A percentile compares a stretch with the other conserved stretches of the same genome.
Conservation (phyloP, 2,113 vertebrate genomes). For the Ifrita kowaldi region DNA sequence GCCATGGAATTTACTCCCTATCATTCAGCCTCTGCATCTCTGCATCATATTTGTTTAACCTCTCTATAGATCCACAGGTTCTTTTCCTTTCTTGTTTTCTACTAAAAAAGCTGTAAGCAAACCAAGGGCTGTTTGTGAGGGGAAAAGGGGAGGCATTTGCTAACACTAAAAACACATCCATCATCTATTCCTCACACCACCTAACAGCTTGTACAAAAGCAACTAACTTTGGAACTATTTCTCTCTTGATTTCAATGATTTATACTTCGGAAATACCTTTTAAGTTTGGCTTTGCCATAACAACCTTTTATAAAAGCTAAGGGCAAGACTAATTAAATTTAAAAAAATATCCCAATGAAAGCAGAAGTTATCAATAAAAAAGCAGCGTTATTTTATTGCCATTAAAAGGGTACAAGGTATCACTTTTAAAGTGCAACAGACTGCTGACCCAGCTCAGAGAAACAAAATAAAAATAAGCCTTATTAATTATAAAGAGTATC, state of each 20-base stretch:
- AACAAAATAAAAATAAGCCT: background rate
- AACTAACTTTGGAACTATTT: background rate
- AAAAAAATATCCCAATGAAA: background rate
- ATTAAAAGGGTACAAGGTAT: background rate
- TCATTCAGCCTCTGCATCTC: background rate
- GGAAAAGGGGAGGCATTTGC: background rate
- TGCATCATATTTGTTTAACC: background rate
- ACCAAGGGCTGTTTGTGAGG: background rate
- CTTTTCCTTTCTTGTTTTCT: background rate
- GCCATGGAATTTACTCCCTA: background rate
- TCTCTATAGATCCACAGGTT: background rate
- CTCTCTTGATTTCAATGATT: background rate
- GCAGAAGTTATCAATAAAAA: background rate
- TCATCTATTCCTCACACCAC: background rate
- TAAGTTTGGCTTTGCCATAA: background rate
- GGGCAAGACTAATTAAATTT: background rate
- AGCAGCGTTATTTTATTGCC: background rate
- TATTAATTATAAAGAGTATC: background rate
- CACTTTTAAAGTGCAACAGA: background rate
- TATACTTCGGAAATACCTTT: background rate
- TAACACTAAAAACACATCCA: background rate
- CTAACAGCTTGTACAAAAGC: background rate
- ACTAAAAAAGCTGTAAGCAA: background rate
- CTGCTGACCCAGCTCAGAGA: background rate
- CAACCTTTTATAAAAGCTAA: background rate